phyloP scores from a whole-genome alignment of 2,888 invertebrate genomes.

The Acheta domesticus region DNA sequence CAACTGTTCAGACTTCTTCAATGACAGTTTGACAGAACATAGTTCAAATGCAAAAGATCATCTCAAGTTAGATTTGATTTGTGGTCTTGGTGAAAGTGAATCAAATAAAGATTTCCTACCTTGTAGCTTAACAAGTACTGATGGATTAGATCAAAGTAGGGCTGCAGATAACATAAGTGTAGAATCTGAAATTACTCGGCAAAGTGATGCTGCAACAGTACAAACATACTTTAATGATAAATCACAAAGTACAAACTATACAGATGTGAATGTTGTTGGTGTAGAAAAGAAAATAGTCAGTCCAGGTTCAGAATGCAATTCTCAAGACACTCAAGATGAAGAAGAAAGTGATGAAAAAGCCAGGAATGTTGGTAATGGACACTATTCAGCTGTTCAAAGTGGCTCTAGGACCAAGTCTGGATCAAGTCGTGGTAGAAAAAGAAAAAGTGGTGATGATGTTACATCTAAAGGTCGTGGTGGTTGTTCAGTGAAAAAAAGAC shows the following conservation, averaged over 20 bases:
- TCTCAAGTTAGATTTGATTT: not conserved
- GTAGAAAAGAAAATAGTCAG: not conserved
- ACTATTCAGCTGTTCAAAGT: conserved; percentile 3
- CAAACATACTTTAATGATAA: conserved; percentile 24
- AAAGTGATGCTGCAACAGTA: conserved; percentile 19
- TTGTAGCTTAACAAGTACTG: not conserved
- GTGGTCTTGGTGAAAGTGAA: not conserved
- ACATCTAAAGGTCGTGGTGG: conserved; percentile 40
- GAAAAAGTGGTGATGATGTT: conserved; percentile 37
- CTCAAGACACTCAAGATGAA: conserved; percentile 18
- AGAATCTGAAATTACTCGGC: not conserved
- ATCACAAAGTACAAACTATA: conserved; percentile 25
- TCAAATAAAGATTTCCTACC: not conserved
- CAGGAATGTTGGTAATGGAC: conserved; percentile 34
- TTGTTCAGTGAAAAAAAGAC: conserved; percentile 32
- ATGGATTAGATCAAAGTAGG: conserved; percentile 18
- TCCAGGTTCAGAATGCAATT: not conserved
- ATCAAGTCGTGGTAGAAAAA: conserved; percentile 39
- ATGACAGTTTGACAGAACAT: not conserved
- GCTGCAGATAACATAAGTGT: not conserved
- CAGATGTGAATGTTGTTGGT: conserved; percentile 21
- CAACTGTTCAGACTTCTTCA: not conserved
- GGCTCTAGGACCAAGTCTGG: conserved; percentile 12
- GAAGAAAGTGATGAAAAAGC: conserved; percentile 29
- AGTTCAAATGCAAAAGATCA: not conserved